These are phyloP conservation scores for Lacerta bilineata DNA, from an alignment of 2,797 vertebrate genomes.

Conservation along the genomic window DNA sequence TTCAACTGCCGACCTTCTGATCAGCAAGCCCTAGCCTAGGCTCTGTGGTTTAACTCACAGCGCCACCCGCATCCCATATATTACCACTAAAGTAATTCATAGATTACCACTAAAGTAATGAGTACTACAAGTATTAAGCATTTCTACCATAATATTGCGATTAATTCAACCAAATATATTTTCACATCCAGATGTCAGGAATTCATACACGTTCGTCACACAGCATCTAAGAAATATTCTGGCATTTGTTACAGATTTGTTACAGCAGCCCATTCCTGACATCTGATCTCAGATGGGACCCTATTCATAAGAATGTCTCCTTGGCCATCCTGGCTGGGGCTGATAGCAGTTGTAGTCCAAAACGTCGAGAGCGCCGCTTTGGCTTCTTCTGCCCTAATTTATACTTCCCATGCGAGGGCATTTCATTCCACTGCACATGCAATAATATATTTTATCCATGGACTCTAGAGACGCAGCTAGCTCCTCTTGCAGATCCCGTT, in stretches of 20 bases:
- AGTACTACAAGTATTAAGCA: background rate
- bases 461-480: background rate
- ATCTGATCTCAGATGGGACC: background rate
- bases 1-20: no score
- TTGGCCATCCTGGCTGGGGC: no score
- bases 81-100: background rate
- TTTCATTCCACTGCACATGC: background rate
- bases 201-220: background rate
- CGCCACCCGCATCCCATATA: no score
- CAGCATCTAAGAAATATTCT: background rate
- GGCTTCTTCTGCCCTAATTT: background rate
- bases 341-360: no score
- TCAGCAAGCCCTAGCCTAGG: no score
- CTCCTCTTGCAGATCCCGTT: no score
- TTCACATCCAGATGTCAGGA: background rate
- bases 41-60: no score
- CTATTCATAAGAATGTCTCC: background rate
- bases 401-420: background rate
- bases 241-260: background rate
- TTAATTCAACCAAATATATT: background rate
- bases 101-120: background rate
- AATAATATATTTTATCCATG: background rate
- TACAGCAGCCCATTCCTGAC: background rate
- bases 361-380: no score
- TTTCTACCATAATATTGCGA: background rate